phyloP scores from a whole-genome alignment of 2,797 vertebrate genomes.

The Arctocebus calabarensis region DNA sequence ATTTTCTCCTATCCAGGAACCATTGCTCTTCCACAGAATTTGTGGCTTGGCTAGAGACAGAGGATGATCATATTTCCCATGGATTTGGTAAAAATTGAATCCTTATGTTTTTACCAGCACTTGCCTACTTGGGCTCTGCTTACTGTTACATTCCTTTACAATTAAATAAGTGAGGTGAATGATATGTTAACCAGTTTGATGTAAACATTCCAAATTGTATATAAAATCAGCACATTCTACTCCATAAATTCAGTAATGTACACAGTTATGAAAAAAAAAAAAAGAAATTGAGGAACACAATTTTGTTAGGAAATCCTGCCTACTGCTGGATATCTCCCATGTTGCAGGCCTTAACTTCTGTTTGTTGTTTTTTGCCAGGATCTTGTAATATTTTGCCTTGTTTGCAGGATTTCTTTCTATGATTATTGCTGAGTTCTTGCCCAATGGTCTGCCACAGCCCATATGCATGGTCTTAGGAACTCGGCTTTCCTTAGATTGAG shows the following conservation, averaged over 20 bases:
- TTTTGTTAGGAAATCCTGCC: slow-evolving; percentile 37
- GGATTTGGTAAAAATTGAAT: not conserved
- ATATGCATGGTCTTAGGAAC: not conserved
- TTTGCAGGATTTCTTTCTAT: not conserved
- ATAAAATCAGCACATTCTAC: too few relatives aligned
- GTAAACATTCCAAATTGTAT: too few relatives aligned
- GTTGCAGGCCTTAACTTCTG: not conserved
- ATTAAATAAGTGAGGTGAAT: too few relatives aligned
- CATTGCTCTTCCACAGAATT: not conserved
- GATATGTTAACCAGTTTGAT: too few relatives aligned
- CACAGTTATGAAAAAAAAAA: too few relatives aligned
- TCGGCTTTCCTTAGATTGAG: not conserved
- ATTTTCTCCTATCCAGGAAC: slow-evolving; percentile 6
- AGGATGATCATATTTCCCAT: not conserved
- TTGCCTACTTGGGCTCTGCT: not conserved
- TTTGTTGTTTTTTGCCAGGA: not conserved
- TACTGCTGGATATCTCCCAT: not conserved
- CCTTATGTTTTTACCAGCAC: not conserved
- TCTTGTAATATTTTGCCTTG: not conserved
- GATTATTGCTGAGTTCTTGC: not conserved
- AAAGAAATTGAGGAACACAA: not conserved
- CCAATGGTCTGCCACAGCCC: not conserved
- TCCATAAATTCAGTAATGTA: too few relatives aligned
- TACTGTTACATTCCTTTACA: not conserved
- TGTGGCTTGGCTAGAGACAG: not conserved